These are phyloP conservation scores for Microtus pennsylvanicus DNA, from an alignment of 2,113 vertebrate species.

Conservation along the genomic window DNA sequence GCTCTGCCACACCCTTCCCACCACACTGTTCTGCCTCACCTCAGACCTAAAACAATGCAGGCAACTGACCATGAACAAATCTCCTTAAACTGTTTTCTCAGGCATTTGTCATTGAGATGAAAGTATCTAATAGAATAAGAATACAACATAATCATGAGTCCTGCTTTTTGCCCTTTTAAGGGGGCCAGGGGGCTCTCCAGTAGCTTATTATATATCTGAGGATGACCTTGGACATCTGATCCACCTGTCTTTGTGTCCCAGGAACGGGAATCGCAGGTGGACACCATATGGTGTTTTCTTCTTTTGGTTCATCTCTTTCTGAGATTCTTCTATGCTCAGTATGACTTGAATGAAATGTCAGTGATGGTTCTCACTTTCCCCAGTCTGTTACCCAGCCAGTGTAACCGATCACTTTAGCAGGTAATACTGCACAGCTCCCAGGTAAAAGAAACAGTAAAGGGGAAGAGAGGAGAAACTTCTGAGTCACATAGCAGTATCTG, in stretches of 20 bases:
- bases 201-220: not conserved
- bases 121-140: not conserved
- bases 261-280: too few relatives aligned
- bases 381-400: not conserved
- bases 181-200: too few relatives aligned
- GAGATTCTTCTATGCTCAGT: not conserved
- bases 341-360: not conserved
- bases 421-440: not conserved
- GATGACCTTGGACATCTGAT: not conserved
- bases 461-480: not conserved
- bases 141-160: not conserved
- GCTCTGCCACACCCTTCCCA: not conserved
- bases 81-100: not conserved
- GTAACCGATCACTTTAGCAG: not conserved
- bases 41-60: not conserved
- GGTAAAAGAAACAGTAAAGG: not conserved
- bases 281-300: not conserved
- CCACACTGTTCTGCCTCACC: not conserved
- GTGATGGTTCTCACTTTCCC: not conserved
- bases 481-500: not conserved
- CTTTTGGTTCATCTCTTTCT: not conserved
- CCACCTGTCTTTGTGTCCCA: not conserved
- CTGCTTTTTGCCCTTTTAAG: not conserved
- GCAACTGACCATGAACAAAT: not conserved
- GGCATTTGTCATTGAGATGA: not conserved